Evolutionary conservation across 1,140 invertebrate genomes (phyloP).

Genomic region (Ctenoplectra terminalis): DNA sequence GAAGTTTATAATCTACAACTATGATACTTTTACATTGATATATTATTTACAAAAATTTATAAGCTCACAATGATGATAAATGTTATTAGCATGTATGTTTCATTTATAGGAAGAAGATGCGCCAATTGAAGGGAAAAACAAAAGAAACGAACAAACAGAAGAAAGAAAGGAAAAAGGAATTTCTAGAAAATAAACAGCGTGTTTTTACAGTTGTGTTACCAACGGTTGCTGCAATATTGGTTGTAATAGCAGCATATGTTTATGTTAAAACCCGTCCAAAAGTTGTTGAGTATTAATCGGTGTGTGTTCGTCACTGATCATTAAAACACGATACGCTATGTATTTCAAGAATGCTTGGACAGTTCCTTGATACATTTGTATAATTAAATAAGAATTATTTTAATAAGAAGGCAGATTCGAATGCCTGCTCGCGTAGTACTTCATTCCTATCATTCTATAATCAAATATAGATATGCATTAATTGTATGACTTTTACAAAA

Average conservation of each 20-base stretch:
- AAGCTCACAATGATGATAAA: neutral
- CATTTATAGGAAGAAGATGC: conserved; percentile 83
- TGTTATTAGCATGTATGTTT: conserved; percentile 1
- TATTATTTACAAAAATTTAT: neutral
- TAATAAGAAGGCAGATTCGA: conserved; percentile 40
- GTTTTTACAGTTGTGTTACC: conserved; percentile 90
- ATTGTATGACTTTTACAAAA: conserved; percentile 46
- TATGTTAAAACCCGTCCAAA: conserved; percentile 90
- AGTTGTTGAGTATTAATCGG: conserved; percentile 75
- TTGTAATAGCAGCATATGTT: conserved; percentile 90
- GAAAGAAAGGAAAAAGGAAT: conserved; percentile 91
- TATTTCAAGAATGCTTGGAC: conserved; percentile 47
- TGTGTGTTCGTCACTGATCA: conserved; percentile 38
- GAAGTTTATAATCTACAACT: neutral
- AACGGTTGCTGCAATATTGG: conserved; percentile 86
- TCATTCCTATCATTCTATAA: conserved; percentile 42
- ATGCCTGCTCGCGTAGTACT: conserved; percentile 10
- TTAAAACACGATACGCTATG: conserved; percentile 41
- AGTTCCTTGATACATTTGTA: conserved; percentile 56
- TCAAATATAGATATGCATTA: conserved; percentile 35
- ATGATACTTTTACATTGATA: neutral
- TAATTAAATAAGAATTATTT: conserved; percentile 36
- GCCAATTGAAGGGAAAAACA: conserved; percentile 90
- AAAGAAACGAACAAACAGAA: conserved; percentile 93
- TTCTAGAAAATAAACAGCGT: conserved; percentile 89